phyloP scores from a whole-genome alignment of 2,888 invertebrate species.

The Griposia aprilina region DNA sequence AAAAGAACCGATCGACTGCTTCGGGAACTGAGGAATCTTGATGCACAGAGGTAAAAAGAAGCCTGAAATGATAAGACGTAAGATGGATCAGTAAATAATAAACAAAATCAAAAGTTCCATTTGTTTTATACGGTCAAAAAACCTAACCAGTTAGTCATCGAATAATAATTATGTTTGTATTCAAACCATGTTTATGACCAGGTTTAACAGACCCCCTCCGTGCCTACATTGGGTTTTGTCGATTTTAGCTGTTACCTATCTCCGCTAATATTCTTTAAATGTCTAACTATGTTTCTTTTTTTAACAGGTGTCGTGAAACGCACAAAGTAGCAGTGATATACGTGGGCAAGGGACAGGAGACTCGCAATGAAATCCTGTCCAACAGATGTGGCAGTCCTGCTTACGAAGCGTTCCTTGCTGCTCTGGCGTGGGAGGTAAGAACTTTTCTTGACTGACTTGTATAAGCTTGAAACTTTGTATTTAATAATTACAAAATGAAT shows the following conservation, averaged over 20 bases:
- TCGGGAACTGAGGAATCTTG: constrained; percentile 97
- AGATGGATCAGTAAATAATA: not conserved
- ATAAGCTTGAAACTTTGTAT: not conserved
- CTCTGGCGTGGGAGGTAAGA: constrained; percentile 92
- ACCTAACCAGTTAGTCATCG: not conserved
- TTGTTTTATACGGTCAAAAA: too few relatives aligned
- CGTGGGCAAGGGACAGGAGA: constrained; percentile 99
- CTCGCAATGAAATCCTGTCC: constrained; percentile 97
- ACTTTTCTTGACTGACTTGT: not conserved
- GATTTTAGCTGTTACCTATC: not conserved
- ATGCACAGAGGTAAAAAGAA: constrained; percentile 92
- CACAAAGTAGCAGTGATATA: constrained; percentile 99
- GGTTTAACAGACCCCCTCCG: not conserved
- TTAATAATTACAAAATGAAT: not conserved
- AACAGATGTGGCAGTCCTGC: constrained; percentile 98
- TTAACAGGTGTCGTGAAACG: constrained; percentile 95
- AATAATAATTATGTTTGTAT: not conserved
- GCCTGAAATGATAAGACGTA: not conserved
- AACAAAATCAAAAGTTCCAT: not conserved
- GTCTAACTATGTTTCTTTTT: not conserved
- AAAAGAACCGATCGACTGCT: constrained; percentile 97
- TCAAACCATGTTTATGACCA: not conserved
- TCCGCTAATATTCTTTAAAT: not conserved
- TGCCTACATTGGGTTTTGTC: not conserved
- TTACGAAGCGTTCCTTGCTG: constrained; percentile 96